These are phyloP conservation scores for Macrotrachela quadricornifera DNA, from an alignment of 1,140 invertebrate genomes.

Conservation along the genomic window DNA sequence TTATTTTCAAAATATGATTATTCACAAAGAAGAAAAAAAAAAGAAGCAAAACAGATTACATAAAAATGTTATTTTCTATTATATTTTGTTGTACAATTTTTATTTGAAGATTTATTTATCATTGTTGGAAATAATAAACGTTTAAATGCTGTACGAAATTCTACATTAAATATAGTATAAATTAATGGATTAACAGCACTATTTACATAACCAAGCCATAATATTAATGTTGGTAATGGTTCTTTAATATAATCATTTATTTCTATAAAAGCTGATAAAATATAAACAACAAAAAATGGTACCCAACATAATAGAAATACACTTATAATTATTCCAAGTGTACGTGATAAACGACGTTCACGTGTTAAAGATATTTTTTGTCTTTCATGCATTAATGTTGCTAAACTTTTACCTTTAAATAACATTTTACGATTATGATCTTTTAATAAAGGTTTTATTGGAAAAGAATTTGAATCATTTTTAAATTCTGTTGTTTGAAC, in stretches of 20 bases:
- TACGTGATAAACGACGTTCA: slow-evolving; percentile 83
- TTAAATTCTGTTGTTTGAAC: no score
- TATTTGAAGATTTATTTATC: slow-evolving; percentile 53
- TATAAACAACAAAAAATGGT: slow-evolving; percentile 86
- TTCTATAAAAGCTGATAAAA: slow-evolving; percentile 35
- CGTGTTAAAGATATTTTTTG: slow-evolving; percentile 76
- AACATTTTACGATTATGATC: neutral
- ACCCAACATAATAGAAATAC: slow-evolving; percentile 96
- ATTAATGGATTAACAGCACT: slow-evolving; percentile 76
- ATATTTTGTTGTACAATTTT: slow-evolving; percentile 35
- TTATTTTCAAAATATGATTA: no score
- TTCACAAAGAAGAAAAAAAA: no score
- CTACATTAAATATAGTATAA: slow-evolving; percentile 90
- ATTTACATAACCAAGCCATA: slow-evolving; percentile 55
- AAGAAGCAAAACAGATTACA: no score
- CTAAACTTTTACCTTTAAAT: neutral
- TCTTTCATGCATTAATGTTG: slow-evolving; percentile 55
- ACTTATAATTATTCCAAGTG: slow-evolving; percentile 90
- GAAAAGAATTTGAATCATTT: no score
- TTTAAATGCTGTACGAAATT: slow-evolving; percentile 75
- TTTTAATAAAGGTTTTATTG: neutral
- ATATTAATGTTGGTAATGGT: neutral
- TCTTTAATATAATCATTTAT: slow-evolving; percentile 37
- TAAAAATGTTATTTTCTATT: no score
- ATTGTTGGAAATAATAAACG: slow-evolving; percentile 32